Evolutionary conservation across 2,113 vertebrate genomes (phyloP).

Genomic region (Nannospalax galili): DNA sequence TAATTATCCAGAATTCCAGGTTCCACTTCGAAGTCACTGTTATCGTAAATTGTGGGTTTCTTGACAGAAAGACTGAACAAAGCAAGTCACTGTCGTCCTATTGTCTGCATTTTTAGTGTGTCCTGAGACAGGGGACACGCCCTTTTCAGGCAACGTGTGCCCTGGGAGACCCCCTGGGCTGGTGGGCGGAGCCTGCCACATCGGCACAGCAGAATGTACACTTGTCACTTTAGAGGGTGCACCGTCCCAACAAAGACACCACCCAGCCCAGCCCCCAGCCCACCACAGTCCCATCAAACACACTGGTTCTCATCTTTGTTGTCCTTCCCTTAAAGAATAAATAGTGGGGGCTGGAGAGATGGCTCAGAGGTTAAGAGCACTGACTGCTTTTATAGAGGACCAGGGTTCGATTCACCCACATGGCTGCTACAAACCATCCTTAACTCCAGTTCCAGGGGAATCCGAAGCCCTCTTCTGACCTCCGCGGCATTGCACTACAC

Average conservation of each 20-base stretch:
- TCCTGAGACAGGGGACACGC: not conserved
- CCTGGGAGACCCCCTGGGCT: too few relatives aligned
- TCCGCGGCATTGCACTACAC: too few relatives aligned
- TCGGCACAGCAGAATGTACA: not conserved
- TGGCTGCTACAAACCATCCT: too few relatives aligned
- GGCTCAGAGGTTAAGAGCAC: too few relatives aligned
- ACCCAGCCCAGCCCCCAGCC: not conserved
- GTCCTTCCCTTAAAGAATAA: not conserved
- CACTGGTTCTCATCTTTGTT: not conserved
- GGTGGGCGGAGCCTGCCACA: not conserved
- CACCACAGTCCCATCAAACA: not conserved
- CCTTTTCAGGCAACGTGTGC: not conserved
- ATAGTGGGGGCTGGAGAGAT: too few relatives aligned
- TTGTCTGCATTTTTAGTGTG: constrained; percentile 3
- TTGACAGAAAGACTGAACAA: constrained; percentile 32
- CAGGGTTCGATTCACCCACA: too few relatives aligned
- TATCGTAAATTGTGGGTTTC: not conserved
- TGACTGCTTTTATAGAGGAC: too few relatives aligned
- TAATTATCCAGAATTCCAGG: not conserved
- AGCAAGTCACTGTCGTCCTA: not conserved
- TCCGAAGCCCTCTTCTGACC: too few relatives aligned
- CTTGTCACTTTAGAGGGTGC: not conserved
- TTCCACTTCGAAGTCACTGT: not conserved
- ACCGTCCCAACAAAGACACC: not conserved
- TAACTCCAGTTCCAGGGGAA: too few relatives aligned